Base-by-base conservation (phyloP, 2,888 invertebrate species). In the Xylota segnis region DNA sequence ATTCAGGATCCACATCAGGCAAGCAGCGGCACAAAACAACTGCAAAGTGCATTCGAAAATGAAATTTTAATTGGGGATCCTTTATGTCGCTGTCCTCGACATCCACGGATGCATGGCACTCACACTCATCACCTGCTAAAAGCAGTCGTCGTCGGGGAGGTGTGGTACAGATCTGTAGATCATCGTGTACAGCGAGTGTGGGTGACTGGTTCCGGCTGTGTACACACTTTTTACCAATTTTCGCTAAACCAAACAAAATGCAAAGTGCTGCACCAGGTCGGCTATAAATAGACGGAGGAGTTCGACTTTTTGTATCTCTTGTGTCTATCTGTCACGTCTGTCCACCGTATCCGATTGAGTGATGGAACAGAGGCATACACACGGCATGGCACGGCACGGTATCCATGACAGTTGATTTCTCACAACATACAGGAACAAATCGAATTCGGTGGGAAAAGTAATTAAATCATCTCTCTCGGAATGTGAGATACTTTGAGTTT, bases 41-140 rank as follows among this genome's bases (percentile, higher is more conserved):
- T 71, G 82, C 76, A 86, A 86, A 86, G 76, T 82, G 86, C 86
- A 82, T 86, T 86, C 86, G 82, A 82, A 86, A 86, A 86, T 86
- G 86, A 86, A 86, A 86, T 77, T 86, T 86, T 86, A 86, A 86
- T 86, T 86, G 86, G 86, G 72, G 65, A 86, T 63, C 76, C 86
- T 82, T 86, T 76, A 61, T 86, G 82, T 86, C 86, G 82, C 86
- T 75, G 70, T 65, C 40, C 50, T 79, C 84, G 65, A 84, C 84
- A 71, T 75, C 75, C 75, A 83, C 78, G 78, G 78, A 83, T 72
- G 78, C 83, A 83, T 72, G 78, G 45, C 78, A 74, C 71, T 71
- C 29, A 37, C 12, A 14, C 59, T 50, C 71, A 47, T 72, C 72
- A 29, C 32, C 32, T 66, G n/a, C n/a, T n/a, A n/a, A n/a, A n/a